Percentiles rank a stretch among this genome's conserved stretches.
Evolutionary conservation across 2,113 vertebrate species (phyloP).

Genomic region (Hystrix cristata): DNA sequence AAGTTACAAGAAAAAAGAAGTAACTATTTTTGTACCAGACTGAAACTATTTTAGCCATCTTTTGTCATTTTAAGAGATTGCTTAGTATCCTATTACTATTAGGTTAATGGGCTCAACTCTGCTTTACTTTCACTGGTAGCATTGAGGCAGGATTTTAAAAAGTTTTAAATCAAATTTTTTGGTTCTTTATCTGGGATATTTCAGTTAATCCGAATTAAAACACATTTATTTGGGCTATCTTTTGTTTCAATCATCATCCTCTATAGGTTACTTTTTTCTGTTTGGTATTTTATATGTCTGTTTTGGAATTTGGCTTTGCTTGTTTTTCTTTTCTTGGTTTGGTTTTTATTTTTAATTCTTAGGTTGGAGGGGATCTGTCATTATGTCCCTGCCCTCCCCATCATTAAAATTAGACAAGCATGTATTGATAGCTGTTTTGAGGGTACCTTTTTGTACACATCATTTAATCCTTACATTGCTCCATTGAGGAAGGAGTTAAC

Average conservation of each 20-base stretch:
- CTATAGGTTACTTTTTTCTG: background rate
- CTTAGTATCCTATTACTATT: conserved; percentile 68
- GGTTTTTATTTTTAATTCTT: conserved; percentile 41
- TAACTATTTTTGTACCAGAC: conserved; percentile 46
- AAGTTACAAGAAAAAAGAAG: conserved; percentile 32
- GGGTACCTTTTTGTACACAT: background rate
- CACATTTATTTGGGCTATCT: background rate
- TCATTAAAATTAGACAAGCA: background rate
- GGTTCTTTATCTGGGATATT: background rate
- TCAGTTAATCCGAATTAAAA: conserved; percentile 1
- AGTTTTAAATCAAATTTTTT: conserved; percentile 40
- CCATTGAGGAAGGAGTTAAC: background rate
- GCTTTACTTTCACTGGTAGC: conserved; percentile 56
- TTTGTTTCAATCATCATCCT: background rate
- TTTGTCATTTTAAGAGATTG: conserved; percentile 56
- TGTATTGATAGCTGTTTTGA: background rate
- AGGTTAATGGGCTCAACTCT: conserved; percentile 67
- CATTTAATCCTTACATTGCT: background rate
- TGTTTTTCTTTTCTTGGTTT: background rate
- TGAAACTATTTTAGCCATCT: conserved; percentile 55
- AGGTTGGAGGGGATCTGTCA: background rate
- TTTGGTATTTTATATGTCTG: background rate
- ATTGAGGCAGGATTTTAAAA: conserved; percentile 76
- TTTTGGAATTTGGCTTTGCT: conserved; percentile 5
- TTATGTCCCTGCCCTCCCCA: background rate